Conservation (phyloP, 53 echinoderm and acorn worm genomes). For the Temnopleurus reevesii region DNA sequence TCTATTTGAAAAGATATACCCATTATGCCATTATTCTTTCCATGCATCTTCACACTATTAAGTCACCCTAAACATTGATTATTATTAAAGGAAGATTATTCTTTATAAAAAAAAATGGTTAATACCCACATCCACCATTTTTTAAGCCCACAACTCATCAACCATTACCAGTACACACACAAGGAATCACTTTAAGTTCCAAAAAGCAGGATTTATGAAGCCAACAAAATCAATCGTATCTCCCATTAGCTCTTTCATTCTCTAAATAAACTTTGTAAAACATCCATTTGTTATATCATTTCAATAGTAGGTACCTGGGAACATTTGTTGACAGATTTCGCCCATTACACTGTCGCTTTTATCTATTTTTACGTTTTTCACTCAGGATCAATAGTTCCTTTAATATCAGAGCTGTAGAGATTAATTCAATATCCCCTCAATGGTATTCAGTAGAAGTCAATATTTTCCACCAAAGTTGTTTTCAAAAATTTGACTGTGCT, state of each 20-base stretch:
- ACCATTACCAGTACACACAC: not conserved
- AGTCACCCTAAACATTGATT: too few relatives aligned
- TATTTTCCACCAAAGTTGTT: not conserved
- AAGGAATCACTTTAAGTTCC: not conserved
- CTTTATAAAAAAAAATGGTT: too few relatives aligned
- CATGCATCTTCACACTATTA: too few relatives aligned
- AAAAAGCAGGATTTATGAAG: not conserved
- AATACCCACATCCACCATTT: too few relatives aligned
- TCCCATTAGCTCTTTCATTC: not conserved
- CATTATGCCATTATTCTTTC: too few relatives aligned
- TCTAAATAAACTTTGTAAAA: not conserved
- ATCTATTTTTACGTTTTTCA: too few relatives aligned
- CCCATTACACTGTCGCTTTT: too few relatives aligned
- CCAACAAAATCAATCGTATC: not conserved
- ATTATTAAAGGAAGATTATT: too few relatives aligned
- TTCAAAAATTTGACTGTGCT: not conserved
- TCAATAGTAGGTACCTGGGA: slow-evolving; percentile 15
- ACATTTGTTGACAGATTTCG: not conserved
- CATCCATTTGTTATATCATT: too few relatives aligned
- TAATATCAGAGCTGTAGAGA: too few relatives aligned
- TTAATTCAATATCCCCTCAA: not conserved
- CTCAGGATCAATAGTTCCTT: too few relatives aligned
- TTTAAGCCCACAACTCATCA: not conserved
- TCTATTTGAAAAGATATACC: too few relatives aligned
- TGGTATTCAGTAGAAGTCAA: not conserved